phyloP scores from a whole-genome alignment of 2,113 vertebrate genomes.

The Tretioscincus oriximinensis region DNA sequence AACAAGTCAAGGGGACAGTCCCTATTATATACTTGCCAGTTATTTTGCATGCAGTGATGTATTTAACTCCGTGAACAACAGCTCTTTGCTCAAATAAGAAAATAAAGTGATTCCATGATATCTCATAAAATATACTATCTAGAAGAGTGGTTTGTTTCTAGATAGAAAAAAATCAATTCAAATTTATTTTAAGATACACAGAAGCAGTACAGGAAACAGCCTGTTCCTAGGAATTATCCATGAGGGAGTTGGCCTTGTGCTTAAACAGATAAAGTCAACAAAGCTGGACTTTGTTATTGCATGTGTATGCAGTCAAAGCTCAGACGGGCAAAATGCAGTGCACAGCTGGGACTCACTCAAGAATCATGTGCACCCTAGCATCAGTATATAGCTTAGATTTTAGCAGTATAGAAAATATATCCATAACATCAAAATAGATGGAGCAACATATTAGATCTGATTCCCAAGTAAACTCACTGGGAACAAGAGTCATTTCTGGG shows the following conservation, averaged over 20 bases:
- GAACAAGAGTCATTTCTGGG: neutral
- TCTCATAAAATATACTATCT: neutral
- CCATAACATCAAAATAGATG: neutral
- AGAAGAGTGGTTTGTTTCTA: neutral
- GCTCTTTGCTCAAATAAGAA: neutral
- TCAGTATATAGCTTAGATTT: neutral
- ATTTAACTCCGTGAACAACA: neutral
- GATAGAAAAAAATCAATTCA: neutral
- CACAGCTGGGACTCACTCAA: neutral
- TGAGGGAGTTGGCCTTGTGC: neutral
- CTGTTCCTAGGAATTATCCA: neutral
- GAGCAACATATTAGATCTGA: neutral
- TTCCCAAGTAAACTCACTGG: neutral
- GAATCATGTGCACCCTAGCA: neutral
- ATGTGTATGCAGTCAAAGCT: neutral
- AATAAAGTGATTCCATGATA: neutral
- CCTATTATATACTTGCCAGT: neutral
- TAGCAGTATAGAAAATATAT: neutral
- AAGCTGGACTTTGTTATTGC: conserved; percentile 19
- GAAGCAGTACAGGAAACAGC: conserved; percentile 20
- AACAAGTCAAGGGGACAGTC: conserved; percentile 14
- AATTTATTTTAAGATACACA: neutral
- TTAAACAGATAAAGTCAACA: conserved; percentile 27
- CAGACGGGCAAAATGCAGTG: neutral
- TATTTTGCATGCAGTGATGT: neutral